These are phyloP conservation scores for Sula dactylatra DNA, from an alignment of 2,113 vertebrate genomes.

Conservation along the genomic window DNA sequence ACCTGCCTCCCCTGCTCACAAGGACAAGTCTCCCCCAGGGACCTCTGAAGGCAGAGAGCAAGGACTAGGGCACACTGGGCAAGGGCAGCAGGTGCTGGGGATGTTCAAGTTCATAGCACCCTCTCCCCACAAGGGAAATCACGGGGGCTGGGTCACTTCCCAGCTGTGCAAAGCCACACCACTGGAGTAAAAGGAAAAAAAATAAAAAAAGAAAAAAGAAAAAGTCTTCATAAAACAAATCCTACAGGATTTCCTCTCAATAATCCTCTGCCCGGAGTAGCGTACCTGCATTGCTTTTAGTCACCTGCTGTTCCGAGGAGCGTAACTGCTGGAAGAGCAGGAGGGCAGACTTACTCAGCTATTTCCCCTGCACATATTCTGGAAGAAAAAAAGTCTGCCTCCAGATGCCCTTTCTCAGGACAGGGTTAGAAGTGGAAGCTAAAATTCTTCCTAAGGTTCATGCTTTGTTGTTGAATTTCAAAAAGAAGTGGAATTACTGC, in stretches of 20 bases:
- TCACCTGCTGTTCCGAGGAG: not conserved
- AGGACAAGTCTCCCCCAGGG: not conserved
- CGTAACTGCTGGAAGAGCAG: not conserved
- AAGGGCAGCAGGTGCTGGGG: accelerated
- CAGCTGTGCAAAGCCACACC: not conserved
- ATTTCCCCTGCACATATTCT: not conserved
- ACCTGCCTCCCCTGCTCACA: not conserved
- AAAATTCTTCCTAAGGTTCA: not conserved
- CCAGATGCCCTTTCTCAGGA: not conserved
- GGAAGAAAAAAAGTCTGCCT: not conserved
- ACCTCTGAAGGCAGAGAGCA: not conserved
- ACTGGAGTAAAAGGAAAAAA: not conserved
- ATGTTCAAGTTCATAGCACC: not conserved
- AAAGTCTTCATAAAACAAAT: not conserved
- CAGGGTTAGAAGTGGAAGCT: not conserved
- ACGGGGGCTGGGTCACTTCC: not conserved
- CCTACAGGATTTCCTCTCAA: not conserved
- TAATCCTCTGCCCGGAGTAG: not conserved
- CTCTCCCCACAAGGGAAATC: not conserved
- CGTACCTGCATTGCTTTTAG: not conserved
- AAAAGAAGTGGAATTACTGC: not conserved
- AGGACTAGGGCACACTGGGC: accelerated
- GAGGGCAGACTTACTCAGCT: not conserved
- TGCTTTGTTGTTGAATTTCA: not conserved
- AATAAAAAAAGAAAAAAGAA: not conserved